phyloP scores from a whole-genome alignment of 1,140 invertebrate genomes.

The Drosophila busckii region DNA sequence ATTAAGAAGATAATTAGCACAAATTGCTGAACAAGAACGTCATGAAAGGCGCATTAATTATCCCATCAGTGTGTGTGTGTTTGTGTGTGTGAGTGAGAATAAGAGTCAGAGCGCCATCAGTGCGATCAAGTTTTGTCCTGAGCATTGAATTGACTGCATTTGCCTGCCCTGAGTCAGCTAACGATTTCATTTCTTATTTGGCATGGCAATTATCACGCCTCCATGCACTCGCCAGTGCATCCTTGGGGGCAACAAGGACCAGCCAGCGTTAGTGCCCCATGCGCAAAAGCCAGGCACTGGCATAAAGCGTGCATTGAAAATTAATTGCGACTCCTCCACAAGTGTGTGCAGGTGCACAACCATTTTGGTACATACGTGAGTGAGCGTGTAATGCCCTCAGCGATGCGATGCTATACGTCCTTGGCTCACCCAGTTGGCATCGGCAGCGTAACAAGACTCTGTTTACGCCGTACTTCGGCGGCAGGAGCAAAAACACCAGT shows the following conservation, averaged over 20 bases:
- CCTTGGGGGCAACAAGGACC: conserved; percentile 16
- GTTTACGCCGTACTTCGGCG: too few species aligned
- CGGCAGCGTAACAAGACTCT: background rate
- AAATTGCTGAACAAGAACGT: too few species aligned
- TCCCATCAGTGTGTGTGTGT: too few species aligned
- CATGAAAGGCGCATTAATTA: too few species aligned
- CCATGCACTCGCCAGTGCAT: conserved; percentile 31
- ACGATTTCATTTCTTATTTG: conserved; percentile 29
- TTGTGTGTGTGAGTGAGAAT: too few species aligned
- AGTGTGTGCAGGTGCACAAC: conserved; percentile 25
- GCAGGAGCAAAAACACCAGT: too few species aligned
- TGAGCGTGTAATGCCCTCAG: conserved; percentile 7
- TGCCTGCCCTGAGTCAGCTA: conserved; percentile 23
- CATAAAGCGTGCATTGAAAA: conserved; percentile 70
- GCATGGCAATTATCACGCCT: conserved; percentile 61
- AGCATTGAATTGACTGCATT: conserved; percentile 18
- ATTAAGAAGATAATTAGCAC: too few species aligned
- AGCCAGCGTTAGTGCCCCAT: conserved; percentile 23
- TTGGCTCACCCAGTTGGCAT: conserved; percentile 4
- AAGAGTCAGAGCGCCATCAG: conserved; percentile 3
- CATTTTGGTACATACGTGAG: conserved; percentile 8
- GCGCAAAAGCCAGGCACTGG: conserved; percentile 52
- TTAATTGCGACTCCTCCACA: conserved; percentile 53
- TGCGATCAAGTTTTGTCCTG: conserved; percentile 22
- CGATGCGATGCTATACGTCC: background rate